Percentiles rank a stretch among this genome's conserved stretches.
These are phyloP conservation scores for Schrankia costaestrigalis DNA, from an alignment of 2,888 invertebrate genomes.

Conservation along the genomic window DNA sequence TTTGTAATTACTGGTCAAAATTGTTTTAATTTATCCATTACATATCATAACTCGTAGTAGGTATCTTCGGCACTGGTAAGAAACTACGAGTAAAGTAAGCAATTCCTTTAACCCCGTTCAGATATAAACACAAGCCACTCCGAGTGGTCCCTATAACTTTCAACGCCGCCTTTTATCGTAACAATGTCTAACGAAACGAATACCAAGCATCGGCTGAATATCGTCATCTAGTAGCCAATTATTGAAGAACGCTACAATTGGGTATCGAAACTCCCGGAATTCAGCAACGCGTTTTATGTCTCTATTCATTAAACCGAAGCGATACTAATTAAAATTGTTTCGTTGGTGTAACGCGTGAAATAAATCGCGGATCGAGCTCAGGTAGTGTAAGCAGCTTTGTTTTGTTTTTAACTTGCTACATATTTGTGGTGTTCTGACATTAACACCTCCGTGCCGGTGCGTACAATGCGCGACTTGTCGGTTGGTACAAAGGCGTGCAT, in stretches of 20 bases:
- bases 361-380: constrained; percentile 48
- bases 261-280: constrained; percentile 46
- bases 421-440: constrained; percentile 59
- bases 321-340: constrained; percentile 70
- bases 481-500: constrained; percentile 52
- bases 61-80: no score
- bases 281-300: constrained; percentile 53
- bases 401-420: constrained; percentile 57
- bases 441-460: constrained; percentile 45
- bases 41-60: no score
- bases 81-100: no score
- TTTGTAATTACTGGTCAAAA: no score
- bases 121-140: constrained; percentile 9
- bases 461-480: constrained; percentile 51
- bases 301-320: constrained; percentile 61
- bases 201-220: constrained; percentile 49
- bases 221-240: constrained; percentile 66
- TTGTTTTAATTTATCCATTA: no score
- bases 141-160: constrained; percentile 29
- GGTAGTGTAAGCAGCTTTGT: constrained; percentile 40
- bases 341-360: constrained; percentile 48
- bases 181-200: constrained; percentile 43
- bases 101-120: no score
- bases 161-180: constrained; percentile 22
- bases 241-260: constrained; percentile 55